Evolutionary conservation across 2,113 vertebrate genomes (phyloP).

Genomic region (Pavo muticus): DNA sequence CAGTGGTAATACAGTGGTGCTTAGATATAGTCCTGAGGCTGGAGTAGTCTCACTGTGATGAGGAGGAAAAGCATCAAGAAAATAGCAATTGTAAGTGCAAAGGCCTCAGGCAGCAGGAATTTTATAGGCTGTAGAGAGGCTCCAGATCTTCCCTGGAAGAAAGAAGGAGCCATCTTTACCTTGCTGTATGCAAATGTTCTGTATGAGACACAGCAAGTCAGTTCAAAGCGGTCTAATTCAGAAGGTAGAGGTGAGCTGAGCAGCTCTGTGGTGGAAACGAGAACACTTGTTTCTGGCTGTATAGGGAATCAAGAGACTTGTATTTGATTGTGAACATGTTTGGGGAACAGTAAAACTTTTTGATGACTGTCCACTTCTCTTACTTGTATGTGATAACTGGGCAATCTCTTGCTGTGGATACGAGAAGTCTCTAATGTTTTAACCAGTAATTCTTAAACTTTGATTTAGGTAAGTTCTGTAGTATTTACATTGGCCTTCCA

Average conservation of each 20-base stretch:
- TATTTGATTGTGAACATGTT: background rate
- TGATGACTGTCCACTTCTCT: background rate
- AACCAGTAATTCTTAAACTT: background rate
- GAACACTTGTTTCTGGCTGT: background rate
- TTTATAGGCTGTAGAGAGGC: background rate
- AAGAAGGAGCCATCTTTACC: background rate
- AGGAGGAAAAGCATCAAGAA: background rate
- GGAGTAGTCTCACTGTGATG: background rate
- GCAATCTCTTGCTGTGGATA: background rate
- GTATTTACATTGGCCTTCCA: background rate
- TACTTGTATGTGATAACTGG: too few relatives aligned
- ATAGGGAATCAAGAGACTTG: fast-evolving
- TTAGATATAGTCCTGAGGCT: background rate
- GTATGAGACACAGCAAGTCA: background rate
- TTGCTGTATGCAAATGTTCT: background rate
- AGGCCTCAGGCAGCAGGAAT: background rate
- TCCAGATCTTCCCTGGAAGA: background rate
- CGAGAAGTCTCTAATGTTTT: fast-evolving
- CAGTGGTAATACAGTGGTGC: background rate
- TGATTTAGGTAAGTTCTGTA: background rate
- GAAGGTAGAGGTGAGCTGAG: background rate
- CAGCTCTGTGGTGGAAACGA: background rate
- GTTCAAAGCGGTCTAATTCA: background rate
- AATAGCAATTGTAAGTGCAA: background rate
- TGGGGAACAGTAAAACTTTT: background rate